phyloP scores from a whole-genome alignment of 1,140 invertebrate genomes.

The Nasonia giraulti region DNA sequence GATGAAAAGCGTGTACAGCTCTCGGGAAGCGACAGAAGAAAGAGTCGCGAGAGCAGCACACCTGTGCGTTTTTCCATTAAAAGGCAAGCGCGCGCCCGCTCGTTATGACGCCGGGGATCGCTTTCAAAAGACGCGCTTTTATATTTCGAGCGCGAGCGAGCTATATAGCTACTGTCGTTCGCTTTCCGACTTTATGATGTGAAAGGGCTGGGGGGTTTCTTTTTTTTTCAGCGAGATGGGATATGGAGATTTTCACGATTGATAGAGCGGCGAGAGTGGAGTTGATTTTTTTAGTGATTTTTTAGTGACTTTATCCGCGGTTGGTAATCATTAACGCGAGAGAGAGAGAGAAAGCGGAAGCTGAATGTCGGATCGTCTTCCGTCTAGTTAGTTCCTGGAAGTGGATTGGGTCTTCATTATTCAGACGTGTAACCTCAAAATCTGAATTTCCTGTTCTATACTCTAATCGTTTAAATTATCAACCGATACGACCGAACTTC shows the following conservation, averaged over 20 bases:
- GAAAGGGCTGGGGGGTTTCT: not conserved
- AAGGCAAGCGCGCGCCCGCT: not conserved
- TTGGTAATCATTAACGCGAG: no score
- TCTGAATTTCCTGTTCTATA: no score
- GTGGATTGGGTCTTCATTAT: no score
- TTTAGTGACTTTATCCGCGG: no score
- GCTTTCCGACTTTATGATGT: not conserved
- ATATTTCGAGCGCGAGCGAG: not conserved
- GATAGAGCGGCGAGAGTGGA: not conserved
- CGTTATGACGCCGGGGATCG: constrained; percentile 17
- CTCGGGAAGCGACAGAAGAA: not conserved
- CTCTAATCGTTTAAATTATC: no score
- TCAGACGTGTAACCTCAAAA: no score
- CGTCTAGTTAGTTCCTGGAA: no score
- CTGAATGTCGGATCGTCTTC: no score
- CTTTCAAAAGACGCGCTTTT: constrained; percentile 33
- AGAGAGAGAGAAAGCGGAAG: no score
- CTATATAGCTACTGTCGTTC: not conserved
- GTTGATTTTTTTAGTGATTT: not conserved
- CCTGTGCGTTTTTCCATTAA: constrained; percentile 27
- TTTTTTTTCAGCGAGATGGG: not conserved
- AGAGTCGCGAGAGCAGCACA: not conserved
- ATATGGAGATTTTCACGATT: not conserved
- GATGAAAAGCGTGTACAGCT: not conserved
- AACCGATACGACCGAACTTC: no score